Evolutionary conservation across 2,113 vertebrate genomes (phyloP).

Genomic region (Pseudorasbora parva): DNA sequence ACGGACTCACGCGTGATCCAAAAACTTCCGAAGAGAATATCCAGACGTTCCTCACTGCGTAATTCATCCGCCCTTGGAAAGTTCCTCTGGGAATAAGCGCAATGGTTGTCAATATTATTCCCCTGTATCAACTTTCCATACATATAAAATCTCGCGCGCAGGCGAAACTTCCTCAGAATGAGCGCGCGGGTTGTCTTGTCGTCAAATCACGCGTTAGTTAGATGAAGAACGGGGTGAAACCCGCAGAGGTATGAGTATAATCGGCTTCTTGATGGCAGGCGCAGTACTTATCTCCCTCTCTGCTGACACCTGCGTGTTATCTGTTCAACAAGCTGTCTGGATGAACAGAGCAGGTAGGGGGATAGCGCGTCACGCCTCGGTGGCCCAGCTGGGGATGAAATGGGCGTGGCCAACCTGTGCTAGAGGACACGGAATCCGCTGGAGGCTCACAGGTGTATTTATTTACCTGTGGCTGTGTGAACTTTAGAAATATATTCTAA

Average conservation of each 20-base stretch:
- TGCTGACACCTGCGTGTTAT: constrained; percentile 49
- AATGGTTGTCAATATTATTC: constrained; percentile 27
- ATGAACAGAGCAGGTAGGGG: constrained; percentile 18
- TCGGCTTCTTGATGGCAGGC: constrained; percentile 71
- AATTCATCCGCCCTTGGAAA: constrained; percentile 37
- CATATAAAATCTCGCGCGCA: neutral
- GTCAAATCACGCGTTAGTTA: constrained; percentile 16
- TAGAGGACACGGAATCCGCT: constrained; percentile 33
- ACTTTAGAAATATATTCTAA: neutral
- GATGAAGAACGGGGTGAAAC: constrained; percentile 54
- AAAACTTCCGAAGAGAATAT: constrained; percentile 44
- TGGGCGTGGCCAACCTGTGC: constrained; percentile 12
- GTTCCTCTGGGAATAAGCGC: constrained; percentile 26
- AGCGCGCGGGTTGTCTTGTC: neutral
- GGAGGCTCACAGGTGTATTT: neutral
- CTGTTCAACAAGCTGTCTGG: constrained; percentile 27
- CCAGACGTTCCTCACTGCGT: constrained; percentile 54
- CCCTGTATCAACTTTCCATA: neutral
- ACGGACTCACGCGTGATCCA: neutral
- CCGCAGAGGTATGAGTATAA: constrained; percentile 66
- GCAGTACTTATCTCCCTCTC: constrained; percentile 39
- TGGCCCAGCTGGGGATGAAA: neutral
- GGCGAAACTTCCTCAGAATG: neutral
- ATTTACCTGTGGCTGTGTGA: neutral
- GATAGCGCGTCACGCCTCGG: constrained; percentile 47